These are phyloP conservation scores for Neoitamus cyanurus DNA, from an alignment of 2,888 invertebrate genomes.

Conservation along the genomic window DNA sequence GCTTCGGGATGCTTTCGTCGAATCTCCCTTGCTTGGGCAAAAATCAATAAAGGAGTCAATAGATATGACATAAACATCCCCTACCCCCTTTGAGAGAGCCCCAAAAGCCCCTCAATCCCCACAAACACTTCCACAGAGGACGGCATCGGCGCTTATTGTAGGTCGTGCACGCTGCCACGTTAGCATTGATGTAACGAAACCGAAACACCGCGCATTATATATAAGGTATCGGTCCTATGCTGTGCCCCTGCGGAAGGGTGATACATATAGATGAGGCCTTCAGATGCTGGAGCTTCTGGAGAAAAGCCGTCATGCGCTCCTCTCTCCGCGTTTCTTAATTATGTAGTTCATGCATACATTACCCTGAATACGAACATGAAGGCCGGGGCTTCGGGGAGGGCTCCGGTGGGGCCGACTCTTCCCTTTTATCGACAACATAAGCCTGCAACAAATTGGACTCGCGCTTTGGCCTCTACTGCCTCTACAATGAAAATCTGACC, in stretches of 20 bases:
- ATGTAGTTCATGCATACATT: conserved; percentile 41
- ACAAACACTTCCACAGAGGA: not conserved
- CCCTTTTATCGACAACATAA: not conserved
- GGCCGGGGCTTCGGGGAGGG: not conserved
- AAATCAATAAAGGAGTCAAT: conserved; percentile 36
- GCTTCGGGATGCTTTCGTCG: not conserved
- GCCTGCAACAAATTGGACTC: not conserved
- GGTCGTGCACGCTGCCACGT: conserved; percentile 42
- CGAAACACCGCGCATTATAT: not conserved
- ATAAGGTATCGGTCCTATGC: not conserved
- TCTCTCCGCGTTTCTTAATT: conserved; percentile 4
- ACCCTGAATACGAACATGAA: conserved; percentile 12
- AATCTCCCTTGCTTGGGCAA: not conserved
- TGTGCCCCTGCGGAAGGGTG: not conserved
- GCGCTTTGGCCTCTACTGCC: not conserved
- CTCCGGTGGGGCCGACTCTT: not conserved
- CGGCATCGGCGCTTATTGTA: conserved; percentile 14
- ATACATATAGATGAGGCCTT: not conserved
- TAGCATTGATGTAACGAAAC: conserved; percentile 28
- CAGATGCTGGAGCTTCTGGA: conserved; percentile 4
- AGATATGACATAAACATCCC: conserved; percentile 19
- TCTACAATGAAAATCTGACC: not conserved
- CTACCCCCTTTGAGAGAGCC: not conserved
- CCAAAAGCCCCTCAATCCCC: not conserved
- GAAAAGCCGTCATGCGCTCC: conserved; percentile 31